phyloP scores from a whole-genome alignment of 2,888 invertebrate genomes.

The Acanthosepion esculentum region DNA sequence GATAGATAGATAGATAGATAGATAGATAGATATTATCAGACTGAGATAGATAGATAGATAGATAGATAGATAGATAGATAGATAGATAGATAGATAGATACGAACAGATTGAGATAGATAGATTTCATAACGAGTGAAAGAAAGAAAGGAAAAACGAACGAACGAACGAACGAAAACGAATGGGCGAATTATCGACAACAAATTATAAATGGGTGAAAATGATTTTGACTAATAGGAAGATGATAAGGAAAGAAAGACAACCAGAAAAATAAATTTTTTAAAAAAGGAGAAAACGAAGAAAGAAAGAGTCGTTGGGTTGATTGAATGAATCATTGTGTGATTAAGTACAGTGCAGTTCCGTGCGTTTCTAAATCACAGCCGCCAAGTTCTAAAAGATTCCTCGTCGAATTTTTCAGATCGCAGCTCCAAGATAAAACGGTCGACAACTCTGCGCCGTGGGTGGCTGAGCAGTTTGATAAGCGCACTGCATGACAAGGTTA shows the following conservation, averaged over 20 bases:
- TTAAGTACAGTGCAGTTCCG: background rate
- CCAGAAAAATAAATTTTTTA: background rate
- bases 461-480: constrained; percentile 17
- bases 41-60: background rate
- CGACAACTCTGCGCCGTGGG: background rate
- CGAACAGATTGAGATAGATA: too few relatives aligned
- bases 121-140: too few relatives aligned
- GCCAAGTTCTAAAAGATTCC: background rate
- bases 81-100: background rate
- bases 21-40: too few relatives aligned
- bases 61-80: background rate
- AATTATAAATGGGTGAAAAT: too few relatives aligned
- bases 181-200: too few relatives aligned
- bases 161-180: too few relatives aligned
- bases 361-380: background rate
- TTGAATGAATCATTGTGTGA: background rate
- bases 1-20: background rate
- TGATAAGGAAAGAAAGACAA: background rate
- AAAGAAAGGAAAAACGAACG: too few relatives aligned
- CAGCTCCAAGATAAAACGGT: constrained; percentile 1
- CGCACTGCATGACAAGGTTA: constrained; percentile 33
- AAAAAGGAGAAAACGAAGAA: background rate
- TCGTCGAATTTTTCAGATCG: constrained; percentile 20
- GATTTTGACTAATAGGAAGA: too few relatives aligned
- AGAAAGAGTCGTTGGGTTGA: background rate